Percentiles rank a stretch among this genome's conserved stretches.
Evolutionary conservation across 2,113 vertebrate species (phyloP).

Genomic region (Pungitius pungitius): DNA sequence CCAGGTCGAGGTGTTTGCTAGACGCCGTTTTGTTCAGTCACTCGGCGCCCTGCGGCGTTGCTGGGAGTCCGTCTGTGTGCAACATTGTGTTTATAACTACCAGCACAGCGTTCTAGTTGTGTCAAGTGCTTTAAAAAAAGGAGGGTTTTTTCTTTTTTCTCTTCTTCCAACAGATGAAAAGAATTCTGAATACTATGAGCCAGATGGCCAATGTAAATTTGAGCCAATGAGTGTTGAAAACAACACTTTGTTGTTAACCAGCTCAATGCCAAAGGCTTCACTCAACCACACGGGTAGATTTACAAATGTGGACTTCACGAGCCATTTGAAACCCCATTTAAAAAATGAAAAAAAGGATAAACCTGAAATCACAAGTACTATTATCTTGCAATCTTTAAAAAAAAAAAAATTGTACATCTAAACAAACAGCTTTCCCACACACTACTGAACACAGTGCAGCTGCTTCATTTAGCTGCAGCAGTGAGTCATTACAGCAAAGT

Average conservation of each 20-base stretch:
- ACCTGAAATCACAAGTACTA: conserved; percentile 2
- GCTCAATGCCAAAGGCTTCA: conserved; percentile 32
- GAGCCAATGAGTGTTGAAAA: conserved; percentile 56
- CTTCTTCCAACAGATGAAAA: conserved; percentile 65
- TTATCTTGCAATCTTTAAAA: conserved; percentile 21
- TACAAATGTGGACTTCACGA: conserved; percentile 19
- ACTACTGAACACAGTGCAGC: conserved; percentile 14
- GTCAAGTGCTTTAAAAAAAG: conserved; percentile 47
- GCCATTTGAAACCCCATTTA: conserved; percentile 15
- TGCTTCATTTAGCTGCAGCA: conserved; percentile 20
- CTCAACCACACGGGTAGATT: conserved; percentile 42
- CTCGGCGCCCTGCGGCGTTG: conserved; percentile 62
- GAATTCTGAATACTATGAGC: conserved; percentile 50
- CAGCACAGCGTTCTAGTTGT: conserved; percentile 53
- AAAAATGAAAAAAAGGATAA: conserved; percentile 39
- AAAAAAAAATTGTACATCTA: conserved; percentile 10
- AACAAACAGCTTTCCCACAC: conserved; percentile 19
- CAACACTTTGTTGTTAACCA: conserved; percentile 47
- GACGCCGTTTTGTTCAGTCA: conserved; percentile 50
- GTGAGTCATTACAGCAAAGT: neutral
- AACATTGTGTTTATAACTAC: conserved; percentile 65
- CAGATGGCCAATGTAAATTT: conserved; percentile 68
- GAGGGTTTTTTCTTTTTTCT: conserved; percentile 61
- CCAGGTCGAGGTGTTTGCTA: conserved; percentile 42
- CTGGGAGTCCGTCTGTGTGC: conserved; percentile 65